Conservation (phyloP, 2,797 vertebrate genomes). For the Sebastes taczanowskii region DNA sequence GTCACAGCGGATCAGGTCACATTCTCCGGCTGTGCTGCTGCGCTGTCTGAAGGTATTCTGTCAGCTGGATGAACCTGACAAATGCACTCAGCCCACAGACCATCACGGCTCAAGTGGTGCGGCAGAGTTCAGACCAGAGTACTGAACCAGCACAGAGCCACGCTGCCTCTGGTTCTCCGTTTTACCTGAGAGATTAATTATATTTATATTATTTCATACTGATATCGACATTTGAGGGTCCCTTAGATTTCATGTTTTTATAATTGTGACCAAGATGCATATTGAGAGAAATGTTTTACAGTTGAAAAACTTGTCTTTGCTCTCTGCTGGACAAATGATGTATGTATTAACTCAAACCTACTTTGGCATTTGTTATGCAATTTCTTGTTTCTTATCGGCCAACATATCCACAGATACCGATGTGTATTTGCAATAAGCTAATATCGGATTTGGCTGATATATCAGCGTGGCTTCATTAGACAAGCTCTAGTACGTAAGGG, state of each 20-base stretch:
- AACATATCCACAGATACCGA: too few relatives aligned
- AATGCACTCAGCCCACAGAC: slow-evolving; percentile 62
- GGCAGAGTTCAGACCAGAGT: slow-evolving; percentile 55
- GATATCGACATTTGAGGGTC: neutral
- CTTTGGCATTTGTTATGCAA: neutral
- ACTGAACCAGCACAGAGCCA: slow-evolving; percentile 21
- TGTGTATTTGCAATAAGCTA: neutral
- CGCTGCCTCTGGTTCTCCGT: slow-evolving; percentile 6
- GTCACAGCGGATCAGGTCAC: slow-evolving; percentile 68
- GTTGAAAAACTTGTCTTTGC: neutral
- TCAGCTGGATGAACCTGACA: slow-evolving; percentile 75
- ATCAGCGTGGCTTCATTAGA: too few relatives aligned
- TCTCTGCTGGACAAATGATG: neutral
- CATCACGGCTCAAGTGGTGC: slow-evolving; percentile 61
- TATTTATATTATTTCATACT: too few relatives aligned
- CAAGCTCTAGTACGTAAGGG: too few relatives aligned
- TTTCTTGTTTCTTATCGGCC: neutral
- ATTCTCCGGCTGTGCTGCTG: slow-evolving; percentile 47
- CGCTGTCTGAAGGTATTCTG: slow-evolving; percentile 71
- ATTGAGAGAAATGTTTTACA: neutral
- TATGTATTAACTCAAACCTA: neutral
- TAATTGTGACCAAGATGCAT: neutral
- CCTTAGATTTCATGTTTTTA: too few relatives aligned
- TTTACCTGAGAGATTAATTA: slow-evolving; percentile 1
- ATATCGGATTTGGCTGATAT: too few relatives aligned